A percentile compares a stretch with the other conserved stretches of the same genome.
phyloP scores from a whole-genome alignment of 1,140 invertebrate genomes.

The Orius laevigatus region DNA sequence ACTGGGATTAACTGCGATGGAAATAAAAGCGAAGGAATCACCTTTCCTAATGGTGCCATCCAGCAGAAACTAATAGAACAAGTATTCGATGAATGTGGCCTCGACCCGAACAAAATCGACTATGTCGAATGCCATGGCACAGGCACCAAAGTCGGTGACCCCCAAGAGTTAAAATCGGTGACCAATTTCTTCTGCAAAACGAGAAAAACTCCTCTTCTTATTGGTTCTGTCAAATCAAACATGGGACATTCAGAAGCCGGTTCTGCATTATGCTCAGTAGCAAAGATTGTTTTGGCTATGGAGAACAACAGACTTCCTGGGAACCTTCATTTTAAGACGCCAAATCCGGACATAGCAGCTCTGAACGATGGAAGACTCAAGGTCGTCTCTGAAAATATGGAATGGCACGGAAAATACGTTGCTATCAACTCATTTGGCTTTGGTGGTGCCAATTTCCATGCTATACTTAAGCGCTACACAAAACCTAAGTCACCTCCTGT shows the following conservation, averaged over 20 bases:
- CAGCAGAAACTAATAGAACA: constrained; percentile 26
- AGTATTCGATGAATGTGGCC: constrained; percentile 25
- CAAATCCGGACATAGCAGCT: constrained; percentile 43
- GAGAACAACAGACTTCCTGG: constrained; percentile 16
- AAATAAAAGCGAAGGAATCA: constrained; percentile 35
- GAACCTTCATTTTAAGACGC: constrained; percentile 42
- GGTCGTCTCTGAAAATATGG: constrained; percentile 27
- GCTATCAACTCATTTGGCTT: constrained; percentile 58
- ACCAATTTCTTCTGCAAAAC: constrained; percentile 37
- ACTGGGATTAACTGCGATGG: constrained; percentile 38
- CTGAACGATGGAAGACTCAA: constrained; percentile 41
- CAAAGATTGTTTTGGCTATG: constrained; percentile 29
- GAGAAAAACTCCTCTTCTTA: constrained; percentile 37
- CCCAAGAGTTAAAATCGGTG: constrained; percentile 44
- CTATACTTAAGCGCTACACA: constrained; percentile 32
- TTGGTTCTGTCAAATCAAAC: constrained; percentile 61
- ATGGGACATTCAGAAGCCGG: constrained; percentile 57
- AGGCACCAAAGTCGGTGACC: constrained; percentile 39
- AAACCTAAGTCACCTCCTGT: constrained; percentile 41
- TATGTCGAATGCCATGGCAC: constrained; percentile 33
- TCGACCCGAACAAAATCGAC: constrained; percentile 25
- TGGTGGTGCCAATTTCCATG: constrained; percentile 48
- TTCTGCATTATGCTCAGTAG: constrained; percentile 38
- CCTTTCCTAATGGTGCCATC: constrained; percentile 31
- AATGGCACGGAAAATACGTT: constrained; percentile 37